Conservation (phyloP, 2,888 invertebrate species). For the Heteromurus nitidus region DNA sequence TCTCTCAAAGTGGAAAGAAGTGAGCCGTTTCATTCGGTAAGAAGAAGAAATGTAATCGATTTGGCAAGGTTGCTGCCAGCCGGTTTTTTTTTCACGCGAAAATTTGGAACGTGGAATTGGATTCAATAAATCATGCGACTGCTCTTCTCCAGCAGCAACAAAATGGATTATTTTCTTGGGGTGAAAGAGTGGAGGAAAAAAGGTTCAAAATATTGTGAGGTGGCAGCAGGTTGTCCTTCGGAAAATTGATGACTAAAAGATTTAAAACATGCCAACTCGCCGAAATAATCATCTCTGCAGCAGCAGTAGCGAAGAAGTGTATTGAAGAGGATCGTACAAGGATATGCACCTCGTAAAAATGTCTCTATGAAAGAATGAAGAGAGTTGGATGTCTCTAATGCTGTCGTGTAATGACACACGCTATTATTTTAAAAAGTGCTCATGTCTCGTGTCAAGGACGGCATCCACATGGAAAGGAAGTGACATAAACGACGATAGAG, state of each 20-base stretch:
- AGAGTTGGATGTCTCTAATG: no score
- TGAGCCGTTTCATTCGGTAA: background rate
- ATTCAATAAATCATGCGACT: no score
- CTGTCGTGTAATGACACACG: background rate
- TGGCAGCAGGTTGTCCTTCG: no score
- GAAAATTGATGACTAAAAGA: conserved; percentile 1
- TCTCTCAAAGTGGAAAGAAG: background rate
- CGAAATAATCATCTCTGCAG: background rate
- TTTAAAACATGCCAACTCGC: background rate
- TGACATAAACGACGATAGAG: background rate
- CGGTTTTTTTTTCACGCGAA: background rate
- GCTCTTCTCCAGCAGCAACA: background rate
- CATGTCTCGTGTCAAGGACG: background rate
- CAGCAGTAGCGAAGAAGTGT: background rate
- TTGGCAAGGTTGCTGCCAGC: background rate
- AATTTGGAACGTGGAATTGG: background rate
- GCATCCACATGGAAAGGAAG: background rate
- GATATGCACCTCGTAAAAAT: no score
- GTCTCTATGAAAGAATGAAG: no score
- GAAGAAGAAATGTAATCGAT: background rate
- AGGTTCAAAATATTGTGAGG: background rate
- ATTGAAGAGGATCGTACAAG: background rate
- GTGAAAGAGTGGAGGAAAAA: background rate
- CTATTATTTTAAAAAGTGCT: background rate
- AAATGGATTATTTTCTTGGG: background rate